Base-by-base conservation (phyloP, 1,140 invertebrate species). In the Bombus consobrinus region DNA sequence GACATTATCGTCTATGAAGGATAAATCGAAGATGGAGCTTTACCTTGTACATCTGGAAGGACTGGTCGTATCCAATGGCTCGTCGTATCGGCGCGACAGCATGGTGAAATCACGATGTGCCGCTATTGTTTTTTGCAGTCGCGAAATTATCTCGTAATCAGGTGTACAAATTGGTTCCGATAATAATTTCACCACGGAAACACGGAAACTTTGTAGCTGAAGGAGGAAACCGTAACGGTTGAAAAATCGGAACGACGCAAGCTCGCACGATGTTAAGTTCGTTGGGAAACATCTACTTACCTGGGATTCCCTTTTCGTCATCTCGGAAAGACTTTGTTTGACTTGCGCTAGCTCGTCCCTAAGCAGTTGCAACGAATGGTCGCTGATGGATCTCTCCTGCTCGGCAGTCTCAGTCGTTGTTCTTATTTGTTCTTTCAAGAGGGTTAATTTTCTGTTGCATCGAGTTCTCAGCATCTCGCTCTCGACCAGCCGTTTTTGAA, bases 31-130 rank as follows among this genome's bases (percentile, higher is more conserved):
- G 25, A 28, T 0, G 15, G 28, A 39, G 8, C 28, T 25, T 92
- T 91, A 95, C 94, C 94, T 95, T 43, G 93, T 94, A 66, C 94
- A 95, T 86, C 94, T 92, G 8, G 94, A 94, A 0, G 94, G 93
- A 86, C 90, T 93, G 43, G 87, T 86, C 41, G 59, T n/a, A 13
- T 90, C 92, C 37, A 96, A 95, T 2, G 97, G 96, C 91, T 97
- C 96, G 88, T 97, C 97, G 89, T 97, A 97, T 85, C 97, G 95
- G 15, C 97, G 94, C 1, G 97, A 97, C 1, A 98, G 96, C 89
- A 97, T 95, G 3, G 97, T 97, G 92, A 97, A 97, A 93, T 98
- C 97, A 77, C 97, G 96, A 94, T 97, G 97, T 1, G 97, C 97
- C 87, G 97, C 96, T 15, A 97, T 96, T 84, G 97, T 94, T 95